A percentile compares a stretch with the other conserved stretches of the same genome.
These are phyloP conservation scores for Coelopa frigida DNA, from an alignment of 1,140 invertebrate genomes.

Conservation along the genomic window DNA sequence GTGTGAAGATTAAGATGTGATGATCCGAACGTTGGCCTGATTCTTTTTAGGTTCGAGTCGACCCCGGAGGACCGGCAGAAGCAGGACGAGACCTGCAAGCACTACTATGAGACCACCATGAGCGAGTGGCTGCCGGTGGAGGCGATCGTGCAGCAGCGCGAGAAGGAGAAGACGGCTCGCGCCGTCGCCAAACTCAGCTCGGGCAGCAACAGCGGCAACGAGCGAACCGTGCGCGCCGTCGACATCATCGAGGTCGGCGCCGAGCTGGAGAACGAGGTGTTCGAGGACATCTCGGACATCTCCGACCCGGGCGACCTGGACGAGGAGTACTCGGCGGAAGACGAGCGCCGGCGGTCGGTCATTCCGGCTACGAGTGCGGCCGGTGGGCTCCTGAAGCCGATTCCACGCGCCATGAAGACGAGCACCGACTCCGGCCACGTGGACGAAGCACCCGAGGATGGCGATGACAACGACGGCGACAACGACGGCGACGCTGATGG, in stretches of 20 bases:
- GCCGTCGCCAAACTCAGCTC: conserved; percentile 58
- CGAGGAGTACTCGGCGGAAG: conserved; percentile 44
- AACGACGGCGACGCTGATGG: too few species aligned
- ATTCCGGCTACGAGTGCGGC: conserved; percentile 19
- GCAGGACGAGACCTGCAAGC: conserved; percentile 59
- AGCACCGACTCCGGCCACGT: conserved; percentile 46
- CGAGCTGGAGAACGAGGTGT: conserved; percentile 41
- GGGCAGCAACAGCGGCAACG: conserved; percentile 46
- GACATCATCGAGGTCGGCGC: conserved; percentile 27
- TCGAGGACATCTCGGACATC: conserved; percentile 43
- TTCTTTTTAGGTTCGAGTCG: conserved; percentile 56
- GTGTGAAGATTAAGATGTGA: too few species aligned
- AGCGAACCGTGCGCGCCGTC: conserved; percentile 26
- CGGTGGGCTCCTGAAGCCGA: conserved; percentile 28
- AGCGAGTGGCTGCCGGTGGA: conserved; percentile 92
- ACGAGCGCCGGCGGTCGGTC: conserved; percentile 34
- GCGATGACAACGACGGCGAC: conserved; percentile 13
- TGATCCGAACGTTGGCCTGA: not conserved
- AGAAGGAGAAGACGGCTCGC: conserved; percentile 62
- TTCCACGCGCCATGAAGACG: conserved; percentile 39
- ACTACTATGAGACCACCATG: conserved; percentile 82
- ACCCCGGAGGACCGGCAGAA: conserved; percentile 60
- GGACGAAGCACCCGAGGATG: conserved; percentile 44
- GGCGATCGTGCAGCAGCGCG: conserved; percentile 78
- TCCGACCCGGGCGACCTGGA: conserved; percentile 44